These are phyloP conservation scores for Gymnoscopelus microlampas DNA, from an alignment of 2,797 vertebrate genomes.

Conservation along the genomic window DNA sequence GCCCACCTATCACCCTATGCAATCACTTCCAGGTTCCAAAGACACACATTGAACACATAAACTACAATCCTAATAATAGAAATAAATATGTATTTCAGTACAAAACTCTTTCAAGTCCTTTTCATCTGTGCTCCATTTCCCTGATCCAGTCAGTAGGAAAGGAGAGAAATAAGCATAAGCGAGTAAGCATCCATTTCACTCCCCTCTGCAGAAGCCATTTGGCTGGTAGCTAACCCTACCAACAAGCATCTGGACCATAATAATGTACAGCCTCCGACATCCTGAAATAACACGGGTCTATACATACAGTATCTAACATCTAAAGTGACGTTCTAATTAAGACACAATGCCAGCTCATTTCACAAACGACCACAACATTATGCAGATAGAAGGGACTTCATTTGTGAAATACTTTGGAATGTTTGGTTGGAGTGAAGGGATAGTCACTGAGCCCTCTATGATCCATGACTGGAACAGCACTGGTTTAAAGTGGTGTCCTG, in stretches of 20 bases:
- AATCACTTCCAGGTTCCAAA: slow-evolving; percentile 8
- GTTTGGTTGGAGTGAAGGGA: no score
- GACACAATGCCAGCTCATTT: background rate
- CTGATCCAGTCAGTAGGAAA: slow-evolving; percentile 28
- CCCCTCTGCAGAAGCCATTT: background rate
- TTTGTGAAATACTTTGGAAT: no score
- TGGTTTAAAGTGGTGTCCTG: background rate
- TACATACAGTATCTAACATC: background rate
- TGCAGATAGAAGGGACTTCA: no score
- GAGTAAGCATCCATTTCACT: background rate
- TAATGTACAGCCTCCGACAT: background rate
- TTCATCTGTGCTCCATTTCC: slow-evolving; percentile 13
- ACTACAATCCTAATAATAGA: slow-evolving; percentile 15
- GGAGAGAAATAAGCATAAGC: background rate
- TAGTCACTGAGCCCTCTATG: no score
- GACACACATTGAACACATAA: slow-evolving; percentile 1
- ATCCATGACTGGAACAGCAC: no score
- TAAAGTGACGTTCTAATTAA: slow-evolving; percentile 12
- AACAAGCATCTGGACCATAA: background rate
- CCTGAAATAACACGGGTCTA: background rate
- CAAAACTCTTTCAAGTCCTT: slow-evolving; percentile 26
- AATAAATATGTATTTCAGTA: slow-evolving; percentile 44
- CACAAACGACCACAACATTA: no score
- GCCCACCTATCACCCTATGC: no score
- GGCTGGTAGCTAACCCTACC: background rate